Base-by-base conservation (phyloP, 2,797 vertebrate genomes). In the Bucorvus abyssinicus region DNA sequence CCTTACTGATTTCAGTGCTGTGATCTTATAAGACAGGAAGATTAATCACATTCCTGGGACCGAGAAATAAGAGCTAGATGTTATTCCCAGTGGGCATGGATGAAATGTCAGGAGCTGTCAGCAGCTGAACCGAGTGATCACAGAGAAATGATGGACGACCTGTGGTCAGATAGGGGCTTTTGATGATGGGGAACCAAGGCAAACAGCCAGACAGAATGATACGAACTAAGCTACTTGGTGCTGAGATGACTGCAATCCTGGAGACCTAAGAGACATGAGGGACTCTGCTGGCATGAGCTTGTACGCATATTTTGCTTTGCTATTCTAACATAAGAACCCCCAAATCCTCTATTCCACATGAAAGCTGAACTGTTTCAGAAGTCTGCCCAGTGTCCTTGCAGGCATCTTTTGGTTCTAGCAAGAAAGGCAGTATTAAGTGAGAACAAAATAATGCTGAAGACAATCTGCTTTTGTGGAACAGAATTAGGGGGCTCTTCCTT, bases 21-120 rank as follows among this genome's bases (percentile, higher is more conserved):
- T 73, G 70, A 79, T 93, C 61, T 88, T 94, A 84, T 65, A 96
- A 80, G 55, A 76, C 61, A 82, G 44, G 40, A 87, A 89, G 70
- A 90, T 93, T 74, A 89, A 84, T 95, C 59, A 79, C 8, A 44
- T 84, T 90, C 92, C 88, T 95, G 86, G 10, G 49, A 71, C 53
- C 32, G 4, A 23, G 32, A 94, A 88, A 74, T 59, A 87, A 94
- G 52, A 89, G 14, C 10, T 81, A 70, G 50, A 81, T 87, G 44
- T 78, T 87, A 84, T 93, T 92, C 60, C 47, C 77, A 79, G 70
- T 34, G 3, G 40, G 8, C 29, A 87, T n/a, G 36, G 63, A 87
- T 94, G 70, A 86, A 92, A 79, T 94, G 95, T 50, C 80, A 84
- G 79, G 77, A 87, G 32, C 56, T 94, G 77, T 87, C 92, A 94